phyloP scores from a whole-genome alignment of 1,140 invertebrate species.

The Pseudomyrmex dendroicus region DNA sequence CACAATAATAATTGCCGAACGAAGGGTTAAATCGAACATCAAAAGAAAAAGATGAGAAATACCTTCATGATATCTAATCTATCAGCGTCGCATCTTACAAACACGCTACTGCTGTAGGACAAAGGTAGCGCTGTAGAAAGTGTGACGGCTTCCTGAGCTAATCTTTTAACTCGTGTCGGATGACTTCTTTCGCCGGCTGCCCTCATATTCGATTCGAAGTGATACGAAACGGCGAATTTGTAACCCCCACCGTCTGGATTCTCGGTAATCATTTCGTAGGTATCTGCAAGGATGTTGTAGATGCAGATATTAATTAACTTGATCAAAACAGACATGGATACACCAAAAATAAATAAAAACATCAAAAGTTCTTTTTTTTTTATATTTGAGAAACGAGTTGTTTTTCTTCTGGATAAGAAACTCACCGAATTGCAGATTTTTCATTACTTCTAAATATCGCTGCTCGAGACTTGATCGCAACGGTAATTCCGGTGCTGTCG shows the following conservation, averaged over 20 bases:
- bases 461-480: constrained; percentile 87
- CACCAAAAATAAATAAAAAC: too few relatives aligned
- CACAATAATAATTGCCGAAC: background rate
- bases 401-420: background rate
- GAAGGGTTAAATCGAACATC: background rate
- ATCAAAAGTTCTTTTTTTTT: background rate
- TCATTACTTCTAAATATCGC: constrained; percentile 94
- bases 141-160: constrained; percentile 98
- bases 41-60: constrained; percentile 26
- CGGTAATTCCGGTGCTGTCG: constrained; percentile 83
- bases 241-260: constrained; percentile 89
- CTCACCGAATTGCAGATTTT: constrained; percentile 94
- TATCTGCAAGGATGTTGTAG: constrained; percentile 87
- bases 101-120: constrained; percentile 97
- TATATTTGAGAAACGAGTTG: background rate
- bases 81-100: constrained; percentile 97
- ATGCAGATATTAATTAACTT: constrained; percentile 40
- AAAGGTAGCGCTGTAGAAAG: constrained; percentile 97
- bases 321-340: background rate
- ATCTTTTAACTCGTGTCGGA: constrained; percentile 94
- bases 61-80: constrained; percentile 98
- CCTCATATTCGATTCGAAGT: constrained; percentile 95
- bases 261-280: constrained; percentile 96
- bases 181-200: constrained; percentile 94
- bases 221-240: constrained; percentile 94